Evolutionary conservation across 1,140 invertebrate genomes (phyloP).

Genomic region (Bacillus rossius): DNA sequence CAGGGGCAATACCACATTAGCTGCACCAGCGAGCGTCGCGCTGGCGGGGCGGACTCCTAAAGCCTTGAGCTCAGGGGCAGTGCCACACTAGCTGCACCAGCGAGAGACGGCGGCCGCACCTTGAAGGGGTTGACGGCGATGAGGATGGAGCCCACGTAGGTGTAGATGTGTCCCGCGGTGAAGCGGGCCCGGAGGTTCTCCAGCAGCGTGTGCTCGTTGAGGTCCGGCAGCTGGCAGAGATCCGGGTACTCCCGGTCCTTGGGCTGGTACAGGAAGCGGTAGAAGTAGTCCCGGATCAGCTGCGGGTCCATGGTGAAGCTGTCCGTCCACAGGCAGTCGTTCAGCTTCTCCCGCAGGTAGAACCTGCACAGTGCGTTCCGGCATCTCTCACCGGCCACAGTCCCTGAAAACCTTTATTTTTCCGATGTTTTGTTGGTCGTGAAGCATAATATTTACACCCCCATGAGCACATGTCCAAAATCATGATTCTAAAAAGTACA

Average conservation of each 20-base stretch:
- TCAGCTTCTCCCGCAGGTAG: constrained; percentile 77
- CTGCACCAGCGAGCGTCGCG: no score
- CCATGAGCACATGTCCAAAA: no score
- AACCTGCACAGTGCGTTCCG: constrained; percentile 61
- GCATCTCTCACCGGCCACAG: no score
- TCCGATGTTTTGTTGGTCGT: no score
- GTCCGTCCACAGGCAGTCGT: constrained; percentile 75
- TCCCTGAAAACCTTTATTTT: no score
- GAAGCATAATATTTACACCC: no score
- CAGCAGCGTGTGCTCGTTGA: constrained; percentile 89
- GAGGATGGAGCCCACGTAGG: constrained; percentile 93
- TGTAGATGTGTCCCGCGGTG: constrained; percentile 90
- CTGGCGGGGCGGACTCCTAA: no score
- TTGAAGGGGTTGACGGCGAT: constrained; percentile 90
- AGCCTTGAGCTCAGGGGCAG: no score
- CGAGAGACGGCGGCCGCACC: no score
- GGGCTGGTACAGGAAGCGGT: constrained; percentile 85
- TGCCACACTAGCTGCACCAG: no score
- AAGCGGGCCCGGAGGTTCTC: constrained; percentile 89
- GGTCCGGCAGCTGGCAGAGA: constrained; percentile 88
- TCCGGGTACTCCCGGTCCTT: constrained; percentile 90
- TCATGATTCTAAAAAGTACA: background rate
- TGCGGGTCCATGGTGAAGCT: constrained; percentile 85
- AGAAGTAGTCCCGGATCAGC: constrained; percentile 83
- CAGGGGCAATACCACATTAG: no score